Base-by-base conservation (phyloP, 2,113 vertebrate species). In the Phalacrocorax aristotelis region DNA sequence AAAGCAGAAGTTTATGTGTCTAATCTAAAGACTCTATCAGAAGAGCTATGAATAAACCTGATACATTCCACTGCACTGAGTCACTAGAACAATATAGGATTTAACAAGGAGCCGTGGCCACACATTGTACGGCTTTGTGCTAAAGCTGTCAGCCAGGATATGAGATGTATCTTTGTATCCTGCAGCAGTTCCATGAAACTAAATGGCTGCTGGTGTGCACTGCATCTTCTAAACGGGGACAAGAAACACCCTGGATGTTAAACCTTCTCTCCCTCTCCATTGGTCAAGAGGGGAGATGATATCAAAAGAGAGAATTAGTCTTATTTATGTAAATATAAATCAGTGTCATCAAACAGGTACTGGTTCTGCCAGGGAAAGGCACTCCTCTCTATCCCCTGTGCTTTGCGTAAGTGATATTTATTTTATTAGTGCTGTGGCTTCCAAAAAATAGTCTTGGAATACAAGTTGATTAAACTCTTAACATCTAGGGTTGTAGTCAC, bases 11-110 rank as follows among this genome's bases (percentile, higher is more conserved):
- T 83, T 89, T 60, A 11, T 79, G 11, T 79, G 48, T 87, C 69
- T 89, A 55, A 76, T 88, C 92, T 90, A 32, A 88, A 87, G 64
- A 42, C 38, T 49, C 20, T 65, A 69, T 95, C 92, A 78, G 71
- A 65, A 90, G 70, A 93, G 55, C 71, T 70, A 2, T 75, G 85
- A 95, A 70, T 70, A 91, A 96, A 93, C 48, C 70, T 85, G 52
- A 65, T 87, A 26, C 20, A 20, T 93, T 91, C 36, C 89, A 66
- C 64, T 51, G 44, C 62, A 14, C 54, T 74, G 82, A 96, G 68
- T 88, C 88, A 83, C 75, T 57, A 18, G 91, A 87, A 80, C 90
- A 88, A 46, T 65, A 3, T 1, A 10, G 46, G n/a, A 58, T 83
- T 93, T 57, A 69, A 44, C 57, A 64, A 65, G 76, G 78, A 76